Percentiles rank a stretch among this genome's conserved stretches.
These are phyloP conservation scores for Drosophila melanogaster DNA, from an alignment of 1,140 invertebrate genomes.

Conservation along the genomic window Release_6_plus_ISO1_MT NT_033777.3:6473501-6474000, in stretches of 20 bases:
- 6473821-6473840: slow-evolving; percentile 66
- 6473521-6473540: too few species aligned
- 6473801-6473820: slow-evolving; percentile 50
- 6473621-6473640: too few species aligned
- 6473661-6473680: neutral
- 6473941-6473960: slow-evolving; percentile 45
- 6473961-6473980: slow-evolving; percentile 61
- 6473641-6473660: too few species aligned
- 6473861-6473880: slow-evolving; percentile 60
- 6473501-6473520: too few species aligned
- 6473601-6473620: too few species aligned
- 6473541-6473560: too few species aligned
- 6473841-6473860: slow-evolving; percentile 17
- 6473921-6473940: slow-evolving; percentile 10
- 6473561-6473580: too few species aligned
- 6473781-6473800: slow-evolving; percentile 26
- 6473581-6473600: too few species aligned
- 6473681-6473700: neutral
- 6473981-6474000: slow-evolving; percentile 64
- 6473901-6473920: slow-evolving; percentile 46
- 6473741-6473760: slow-evolving; percentile 1
- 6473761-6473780: slow-evolving; percentile 19
- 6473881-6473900: slow-evolving; percentile 65
- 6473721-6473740: neutral
- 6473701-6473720: neutral